Conservation (phyloP, 2,797 vertebrate species). For the Varecia variegata region DNA sequence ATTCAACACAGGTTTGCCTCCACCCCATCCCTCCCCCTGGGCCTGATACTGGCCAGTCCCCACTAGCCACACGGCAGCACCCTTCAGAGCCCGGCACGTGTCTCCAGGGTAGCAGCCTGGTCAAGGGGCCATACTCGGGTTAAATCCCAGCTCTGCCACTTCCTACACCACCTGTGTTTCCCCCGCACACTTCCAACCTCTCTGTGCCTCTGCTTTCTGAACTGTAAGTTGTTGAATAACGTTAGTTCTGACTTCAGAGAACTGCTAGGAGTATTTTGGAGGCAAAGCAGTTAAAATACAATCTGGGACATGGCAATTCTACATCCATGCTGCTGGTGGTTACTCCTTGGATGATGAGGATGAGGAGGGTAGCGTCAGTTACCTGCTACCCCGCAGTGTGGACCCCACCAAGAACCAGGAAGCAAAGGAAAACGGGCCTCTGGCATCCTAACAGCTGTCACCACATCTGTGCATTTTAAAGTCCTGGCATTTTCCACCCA, state of each 20-base stretch:
- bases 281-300: not conserved
- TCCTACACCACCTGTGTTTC: not conserved
- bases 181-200: not conserved
- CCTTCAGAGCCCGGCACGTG: not conserved
- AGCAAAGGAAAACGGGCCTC: not conserved
- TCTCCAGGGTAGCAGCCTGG: not conserved
- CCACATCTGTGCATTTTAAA: rapidly evolving
- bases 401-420: not conserved
- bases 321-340: rapidly evolving
- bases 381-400: not conserved
- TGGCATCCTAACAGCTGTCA: not conserved
- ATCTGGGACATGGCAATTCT: not conserved
- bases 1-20: not conserved
- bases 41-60: not conserved
- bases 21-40: not conserved
- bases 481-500: not conserved
- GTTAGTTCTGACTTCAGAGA: not conserved
- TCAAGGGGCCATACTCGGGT: rapidly evolving
- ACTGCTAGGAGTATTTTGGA: not conserved
- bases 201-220: not conserved
- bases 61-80: not conserved
- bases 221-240: not conserved
- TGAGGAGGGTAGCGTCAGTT: rapidly evolving
- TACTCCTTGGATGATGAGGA: not conserved
- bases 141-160: not conserved